phyloP scores from a whole-genome alignment of 1,140 invertebrate species.

The Drosophila sulfurigaster region DNA sequence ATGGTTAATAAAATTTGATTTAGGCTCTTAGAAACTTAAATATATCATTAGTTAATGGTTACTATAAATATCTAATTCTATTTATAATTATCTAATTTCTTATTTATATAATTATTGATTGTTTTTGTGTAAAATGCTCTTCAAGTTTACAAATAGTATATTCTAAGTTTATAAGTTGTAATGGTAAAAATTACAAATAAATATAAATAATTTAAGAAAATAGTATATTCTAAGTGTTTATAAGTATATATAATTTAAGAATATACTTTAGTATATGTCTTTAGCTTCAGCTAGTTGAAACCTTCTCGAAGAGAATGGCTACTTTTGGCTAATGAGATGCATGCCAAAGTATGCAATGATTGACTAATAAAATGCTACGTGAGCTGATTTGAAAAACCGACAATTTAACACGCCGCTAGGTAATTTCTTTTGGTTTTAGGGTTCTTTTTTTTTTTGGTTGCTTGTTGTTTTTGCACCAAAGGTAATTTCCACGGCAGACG shows the following conservation, averaged over 20 bases:
- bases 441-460: conserved; percentile 11
- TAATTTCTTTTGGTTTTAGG: conserved; percentile 49
- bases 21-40: background rate
- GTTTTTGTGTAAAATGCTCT: too few relatives aligned
- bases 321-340: conserved; percentile 59
- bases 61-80: too few relatives aligned
- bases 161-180: too few relatives aligned
- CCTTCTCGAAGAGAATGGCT: background rate
- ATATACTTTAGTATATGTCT: background rate
- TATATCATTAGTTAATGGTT: background rate
- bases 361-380: conserved; percentile 81
- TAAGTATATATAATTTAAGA: background rate
- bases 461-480: conserved; percentile 55
- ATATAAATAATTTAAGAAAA: too few relatives aligned
- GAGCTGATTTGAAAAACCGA: conserved; percentile 60
- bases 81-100: too few relatives aligned
- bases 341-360: conserved; percentile 74
- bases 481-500: conserved; percentile 57
- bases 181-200: too few relatives aligned
- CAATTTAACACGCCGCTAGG: conserved; percentile 67
- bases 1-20: too few relatives aligned
- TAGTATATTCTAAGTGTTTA: too few relatives aligned
- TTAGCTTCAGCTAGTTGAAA: background rate
- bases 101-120: too few relatives aligned
- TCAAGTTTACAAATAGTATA: too few relatives aligned